Percentiles rank a stretch among this genome's conserved stretches.
Conservation (phyloP, 2,797 vertebrate genomes). For the Setipinna tenuifilis region DNA sequence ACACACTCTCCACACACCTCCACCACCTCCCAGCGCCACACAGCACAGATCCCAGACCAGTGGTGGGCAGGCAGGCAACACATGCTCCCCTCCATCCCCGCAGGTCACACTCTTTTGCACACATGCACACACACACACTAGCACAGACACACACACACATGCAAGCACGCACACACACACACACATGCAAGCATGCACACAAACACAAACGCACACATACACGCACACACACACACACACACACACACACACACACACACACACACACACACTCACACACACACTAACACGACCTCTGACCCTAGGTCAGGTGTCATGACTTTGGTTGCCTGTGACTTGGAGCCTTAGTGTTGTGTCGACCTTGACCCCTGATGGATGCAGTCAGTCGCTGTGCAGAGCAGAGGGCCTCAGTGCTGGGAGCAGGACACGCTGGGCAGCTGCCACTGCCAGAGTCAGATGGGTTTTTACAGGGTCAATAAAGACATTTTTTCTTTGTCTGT, state of each 20-base stretch:
- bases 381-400: conserved; percentile 42
- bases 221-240: too few relatives aligned
- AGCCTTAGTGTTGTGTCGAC: neutral
- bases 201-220: too few relatives aligned
- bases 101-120: neutral
- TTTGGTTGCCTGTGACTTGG: conserved; percentile 35
- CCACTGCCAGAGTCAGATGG: conserved; percentile 29
- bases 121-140: too few relatives aligned
- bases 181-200: too few relatives aligned
- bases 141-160: too few relatives aligned
- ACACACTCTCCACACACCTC: neutral
- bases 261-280: too few relatives aligned
- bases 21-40: too few relatives aligned
- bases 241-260: too few relatives aligned
- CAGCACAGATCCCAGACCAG: neutral
- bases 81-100: neutral
- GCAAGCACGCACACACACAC: too few relatives aligned
- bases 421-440: conserved; percentile 40
- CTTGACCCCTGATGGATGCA: conserved; percentile 34
- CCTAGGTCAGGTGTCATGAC: conserved; percentile 6
- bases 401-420: neutral
- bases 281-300: neutral
- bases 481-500: conserved; percentile 39
- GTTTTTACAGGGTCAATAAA: conserved; percentile 1
- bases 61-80: neutral